Evolutionary conservation across 2,113 vertebrate species (phyloP).

Genomic region (Abramis brama): DNA sequence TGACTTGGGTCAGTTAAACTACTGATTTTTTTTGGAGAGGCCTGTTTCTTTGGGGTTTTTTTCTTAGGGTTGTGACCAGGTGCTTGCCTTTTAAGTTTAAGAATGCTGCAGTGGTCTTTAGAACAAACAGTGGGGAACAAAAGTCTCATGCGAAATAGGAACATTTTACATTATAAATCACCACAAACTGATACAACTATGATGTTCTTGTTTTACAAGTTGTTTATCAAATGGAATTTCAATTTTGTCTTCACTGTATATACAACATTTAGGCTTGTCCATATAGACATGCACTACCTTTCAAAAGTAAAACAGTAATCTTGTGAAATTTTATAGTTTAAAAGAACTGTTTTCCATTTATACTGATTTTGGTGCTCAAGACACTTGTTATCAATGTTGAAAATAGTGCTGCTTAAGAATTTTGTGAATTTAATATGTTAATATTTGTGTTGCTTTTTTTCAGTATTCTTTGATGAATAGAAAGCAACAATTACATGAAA

Average conservation of each 20-base stretch:
- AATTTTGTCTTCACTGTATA: background rate
- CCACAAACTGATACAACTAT: background rate
- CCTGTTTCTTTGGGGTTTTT: no score
- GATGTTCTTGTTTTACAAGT: no score
- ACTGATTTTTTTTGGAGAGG: conserved; percentile 5
- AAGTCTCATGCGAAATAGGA: background rate
- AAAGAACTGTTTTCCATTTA: background rate
- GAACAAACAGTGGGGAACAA: background rate
- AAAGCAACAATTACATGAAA: background rate
- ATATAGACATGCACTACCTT: background rate
- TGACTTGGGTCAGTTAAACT: conserved; percentile 33
- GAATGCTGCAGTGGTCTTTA: conserved; percentile 3
- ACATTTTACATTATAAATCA: background rate
- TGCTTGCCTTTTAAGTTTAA: background rate
- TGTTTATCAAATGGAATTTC: background rate
- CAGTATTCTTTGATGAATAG: background rate
- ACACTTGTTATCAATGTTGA: background rate
- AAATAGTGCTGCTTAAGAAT: background rate
- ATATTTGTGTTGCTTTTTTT: background rate
- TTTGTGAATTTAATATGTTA: background rate
- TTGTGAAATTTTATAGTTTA: background rate
- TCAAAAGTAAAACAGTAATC: background rate
- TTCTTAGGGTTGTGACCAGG: conserved; percentile 1
- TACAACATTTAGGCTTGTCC: background rate
- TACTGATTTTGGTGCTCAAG: background rate